Evolutionary conservation across 2,888 invertebrate species (phyloP).

Genomic region (Caenorhabditis panamensis): DNA sequence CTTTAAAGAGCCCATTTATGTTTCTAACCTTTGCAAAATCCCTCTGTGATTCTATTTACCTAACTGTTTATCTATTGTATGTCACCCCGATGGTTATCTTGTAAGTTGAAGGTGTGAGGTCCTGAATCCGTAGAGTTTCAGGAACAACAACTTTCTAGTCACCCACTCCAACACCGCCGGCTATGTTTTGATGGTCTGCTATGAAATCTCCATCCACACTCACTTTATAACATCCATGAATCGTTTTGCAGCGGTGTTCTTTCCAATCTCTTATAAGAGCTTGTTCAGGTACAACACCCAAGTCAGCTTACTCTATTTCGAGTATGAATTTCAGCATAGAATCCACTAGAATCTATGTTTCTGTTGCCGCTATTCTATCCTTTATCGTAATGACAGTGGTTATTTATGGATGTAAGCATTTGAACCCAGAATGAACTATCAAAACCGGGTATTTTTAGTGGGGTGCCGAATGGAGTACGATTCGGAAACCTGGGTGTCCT

Average conservation of each 20-base stretch:
- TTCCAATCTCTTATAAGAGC: conserved; percentile 28
- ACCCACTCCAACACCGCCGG: conserved; percentile 6
- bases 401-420: neutral
- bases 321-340: conserved; percentile 1
- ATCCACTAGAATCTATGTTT: conserved; percentile 6
- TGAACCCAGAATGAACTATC: too few relatives aligned
- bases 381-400: neutral
- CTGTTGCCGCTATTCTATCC: neutral
- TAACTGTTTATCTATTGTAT: conserved; percentile 26
- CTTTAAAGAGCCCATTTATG: conserved; percentile 23
- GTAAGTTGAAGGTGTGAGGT: too few relatives aligned
- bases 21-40: conserved; percentile 31
- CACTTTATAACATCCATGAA: conserved; percentile 39
- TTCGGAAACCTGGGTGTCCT: conserved; percentile 23
- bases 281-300: conserved; percentile 36
- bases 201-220: conserved; percentile 35
- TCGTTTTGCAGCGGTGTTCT: conserved; percentile 38
- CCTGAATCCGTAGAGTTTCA: too few relatives aligned
- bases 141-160: conserved; percentile 6
- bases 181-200: conserved; percentile 17
- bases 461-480: conserved; percentile 23
- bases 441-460: conserved; percentile 7
- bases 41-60: conserved; percentile 24
- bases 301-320: too few relatives aligned
- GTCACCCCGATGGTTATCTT: conserved; percentile 41